Percentiles rank a stretch among this genome's conserved stretches.
Conservation (phyloP, 1,140 invertebrate genomes). For the Thaumetopoea pityocampa region DNA sequence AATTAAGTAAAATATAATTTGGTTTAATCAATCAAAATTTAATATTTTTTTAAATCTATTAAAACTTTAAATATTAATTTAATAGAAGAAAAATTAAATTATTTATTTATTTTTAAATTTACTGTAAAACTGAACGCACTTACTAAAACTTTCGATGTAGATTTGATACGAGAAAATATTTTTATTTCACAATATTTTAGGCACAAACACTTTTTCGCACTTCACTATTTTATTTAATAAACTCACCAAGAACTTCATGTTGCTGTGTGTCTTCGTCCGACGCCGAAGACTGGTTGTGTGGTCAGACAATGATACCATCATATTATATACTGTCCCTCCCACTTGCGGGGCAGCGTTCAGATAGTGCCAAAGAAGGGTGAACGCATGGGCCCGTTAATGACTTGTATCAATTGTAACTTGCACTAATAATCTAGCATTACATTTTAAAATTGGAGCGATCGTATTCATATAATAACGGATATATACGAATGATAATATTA, state of each 20-base stretch:
- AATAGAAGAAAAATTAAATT: background rate
- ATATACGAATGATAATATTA: slow-evolving; percentile 1
- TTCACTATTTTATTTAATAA: slow-evolving; percentile 30
- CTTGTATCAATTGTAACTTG: slow-evolving; percentile 16
- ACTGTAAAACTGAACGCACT: slow-evolving; percentile 3
- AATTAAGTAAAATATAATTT: no score
- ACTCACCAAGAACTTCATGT: slow-evolving; percentile 71
- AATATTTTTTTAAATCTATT: background rate
- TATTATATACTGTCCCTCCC: slow-evolving; percentile 64
- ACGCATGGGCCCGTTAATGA: slow-evolving; percentile 38
- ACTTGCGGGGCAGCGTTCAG: slow-evolving; percentile 29
- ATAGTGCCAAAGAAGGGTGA: slow-evolving; percentile 51
- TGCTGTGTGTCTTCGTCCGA: slow-evolving; percentile 57
- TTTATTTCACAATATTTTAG: slow-evolving; percentile 23
- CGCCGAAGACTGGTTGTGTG: slow-evolving; percentile 69
- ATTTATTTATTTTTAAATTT: background rate
- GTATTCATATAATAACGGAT: background rate
- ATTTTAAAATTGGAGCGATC: slow-evolving; percentile 7
- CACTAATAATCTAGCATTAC: slow-evolving; percentile 13
- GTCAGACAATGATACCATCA: slow-evolving; percentile 29
- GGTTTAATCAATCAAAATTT: no score
- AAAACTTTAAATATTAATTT: background rate
- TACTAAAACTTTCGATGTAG: slow-evolving; percentile 4
- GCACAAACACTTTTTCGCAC: slow-evolving; percentile 40
- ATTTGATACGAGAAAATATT: slow-evolving; percentile 11